Evolutionary conservation across 30 jellyfish, hydroid and myxozoan species (phyloP).

Genomic region (Pelagia noctiluca): DNA sequence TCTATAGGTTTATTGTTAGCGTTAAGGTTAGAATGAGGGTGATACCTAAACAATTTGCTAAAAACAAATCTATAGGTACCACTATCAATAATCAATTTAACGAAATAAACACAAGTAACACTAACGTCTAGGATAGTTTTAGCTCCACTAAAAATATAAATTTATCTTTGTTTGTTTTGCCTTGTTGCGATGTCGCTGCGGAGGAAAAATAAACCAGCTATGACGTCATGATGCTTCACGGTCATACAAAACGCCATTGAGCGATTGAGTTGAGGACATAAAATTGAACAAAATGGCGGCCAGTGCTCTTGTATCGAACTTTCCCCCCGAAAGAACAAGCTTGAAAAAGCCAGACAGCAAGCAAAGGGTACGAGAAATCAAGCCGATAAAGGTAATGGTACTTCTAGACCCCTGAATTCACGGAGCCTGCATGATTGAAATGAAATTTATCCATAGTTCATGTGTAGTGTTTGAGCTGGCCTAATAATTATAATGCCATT

Average conservation of each 20-base stretch:
- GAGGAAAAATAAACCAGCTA: not conserved
- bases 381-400: constrained; percentile 68
- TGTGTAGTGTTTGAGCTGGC: no score
- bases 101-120: no score
- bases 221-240: constrained; percentile 10
- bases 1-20: no score
- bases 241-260: not conserved
- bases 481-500: no score
- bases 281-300: constrained; percentile 69
- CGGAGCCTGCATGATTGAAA: not conserved
- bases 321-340: constrained; percentile 56
- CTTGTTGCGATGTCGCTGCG: not conserved
- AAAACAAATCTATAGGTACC: no score
- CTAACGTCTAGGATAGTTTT: no score
- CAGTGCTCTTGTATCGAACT: constrained; percentile 61
- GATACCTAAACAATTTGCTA: no score
- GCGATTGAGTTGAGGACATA: constrained; percentile 39
- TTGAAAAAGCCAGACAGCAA: constrained; percentile 67
- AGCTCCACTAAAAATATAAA: no score
- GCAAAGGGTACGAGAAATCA: constrained; percentile 64
- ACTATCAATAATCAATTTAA: no score
- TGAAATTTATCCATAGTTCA: not conserved
- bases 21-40: no score
- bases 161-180: not conserved
- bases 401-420: no score